Percentiles rank a stretch among this genome's conserved stretches.
These are phyloP conservation scores for Cynopterus brachyotis DNA, from an alignment of 2,113 vertebrate species.

Conservation along the genomic window DNA sequence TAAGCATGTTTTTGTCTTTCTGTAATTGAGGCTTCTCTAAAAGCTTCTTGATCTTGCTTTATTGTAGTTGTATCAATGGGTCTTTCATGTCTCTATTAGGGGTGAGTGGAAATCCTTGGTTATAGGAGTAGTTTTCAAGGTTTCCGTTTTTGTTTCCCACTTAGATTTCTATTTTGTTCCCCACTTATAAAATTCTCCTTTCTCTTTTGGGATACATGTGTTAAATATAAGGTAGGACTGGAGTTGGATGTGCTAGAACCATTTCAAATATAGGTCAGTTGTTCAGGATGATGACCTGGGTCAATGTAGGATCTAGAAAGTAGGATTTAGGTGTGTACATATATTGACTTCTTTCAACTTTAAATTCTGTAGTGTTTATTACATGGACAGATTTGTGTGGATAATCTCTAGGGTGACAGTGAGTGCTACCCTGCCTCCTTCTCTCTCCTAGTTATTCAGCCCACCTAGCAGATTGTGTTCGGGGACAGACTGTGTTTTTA, in stretches of 20 bases:
- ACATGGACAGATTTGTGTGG: constrained; percentile 55
- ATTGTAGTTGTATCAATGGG: background rate
- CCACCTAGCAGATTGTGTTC: constrained; percentile 61
- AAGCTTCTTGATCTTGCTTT: constrained; percentile 16
- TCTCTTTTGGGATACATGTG: background rate
- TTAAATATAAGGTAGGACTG: background rate
- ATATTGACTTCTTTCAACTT: background rate
- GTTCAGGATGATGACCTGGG: background rate
- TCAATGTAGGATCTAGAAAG: background rate
- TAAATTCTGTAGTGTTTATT: background rate
- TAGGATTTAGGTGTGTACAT: background rate
- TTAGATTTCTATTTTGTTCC: background rate
- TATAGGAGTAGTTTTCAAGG: background rate
- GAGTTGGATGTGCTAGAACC: background rate
- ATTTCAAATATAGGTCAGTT: background rate
- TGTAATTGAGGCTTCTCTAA: background rate
- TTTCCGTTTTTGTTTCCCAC: background rate
- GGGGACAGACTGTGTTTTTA: constrained; percentile 38
- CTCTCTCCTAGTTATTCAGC: background rate
- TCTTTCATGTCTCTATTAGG: background rate
- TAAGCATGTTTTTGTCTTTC: background rate
- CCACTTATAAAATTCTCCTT: background rate
- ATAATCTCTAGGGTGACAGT: constrained; percentile 10
- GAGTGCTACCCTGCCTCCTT: background rate
- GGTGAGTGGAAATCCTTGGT: background rate